These are phyloP conservation scores for Osmoderma eremita DNA, from an alignment of 2,888 invertebrate genomes.

Conservation along the genomic window DNA sequence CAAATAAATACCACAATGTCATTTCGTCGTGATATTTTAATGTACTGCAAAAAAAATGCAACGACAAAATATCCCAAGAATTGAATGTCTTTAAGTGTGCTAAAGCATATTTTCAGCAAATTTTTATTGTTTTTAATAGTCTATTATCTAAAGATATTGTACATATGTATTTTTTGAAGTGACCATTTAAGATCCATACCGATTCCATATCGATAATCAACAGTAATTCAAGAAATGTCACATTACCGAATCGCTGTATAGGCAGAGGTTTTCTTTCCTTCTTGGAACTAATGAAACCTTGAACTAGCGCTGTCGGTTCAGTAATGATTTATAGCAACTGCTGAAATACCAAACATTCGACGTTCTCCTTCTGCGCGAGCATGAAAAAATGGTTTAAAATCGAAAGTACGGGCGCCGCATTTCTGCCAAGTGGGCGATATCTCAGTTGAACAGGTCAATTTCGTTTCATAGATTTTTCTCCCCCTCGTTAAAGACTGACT, in stretches of 20 bases:
- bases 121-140: too few relatives aligned
- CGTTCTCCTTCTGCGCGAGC: conserved; percentile 20
- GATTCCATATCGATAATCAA: not conserved
- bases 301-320: not conserved
- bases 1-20: too few relatives aligned
- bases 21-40: too few relatives aligned
- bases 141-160: too few relatives aligned
- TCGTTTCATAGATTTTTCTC: conserved; percentile 28
- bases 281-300: not conserved
- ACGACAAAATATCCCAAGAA: too few relatives aligned
- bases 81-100: too few relatives aligned
- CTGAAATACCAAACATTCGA: conserved; percentile 30
- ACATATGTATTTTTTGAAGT: too few relatives aligned
- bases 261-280: not conserved
- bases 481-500: conserved; percentile 9
- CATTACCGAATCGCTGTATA: too few relatives aligned
- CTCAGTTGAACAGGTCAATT: conserved; percentile 28
- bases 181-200: too few relatives aligned
- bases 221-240: not conserved
- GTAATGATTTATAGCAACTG: conserved; percentile 26
- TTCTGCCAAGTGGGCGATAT: conserved; percentile 43
- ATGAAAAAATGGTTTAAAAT: conserved; percentile 31
- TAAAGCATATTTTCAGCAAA: too few relatives aligned
- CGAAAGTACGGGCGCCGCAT: conserved; percentile 42
- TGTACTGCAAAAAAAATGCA: too few relatives aligned